Evolutionary conservation across 1,140 invertebrate genomes (phyloP), one percentile per base, ranked within the genome.

Genomic region (Cydia strobilella): DNA sequence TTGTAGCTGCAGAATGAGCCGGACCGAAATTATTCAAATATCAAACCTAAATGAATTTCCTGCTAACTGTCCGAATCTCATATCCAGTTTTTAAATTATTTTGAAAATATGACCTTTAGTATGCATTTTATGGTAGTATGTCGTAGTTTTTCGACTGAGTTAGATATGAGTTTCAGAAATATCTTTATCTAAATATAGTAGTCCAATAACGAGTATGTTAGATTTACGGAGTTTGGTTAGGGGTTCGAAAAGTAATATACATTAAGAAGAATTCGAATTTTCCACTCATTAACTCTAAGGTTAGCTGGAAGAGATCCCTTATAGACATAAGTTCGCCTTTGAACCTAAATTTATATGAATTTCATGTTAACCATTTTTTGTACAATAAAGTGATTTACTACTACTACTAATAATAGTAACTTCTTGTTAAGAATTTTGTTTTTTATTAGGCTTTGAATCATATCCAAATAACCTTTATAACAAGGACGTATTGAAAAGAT

Each of bases 21-120:
- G 75, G 74, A 77, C 80, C 76, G 51, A 81, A 81, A 85, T 85
- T 84, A 85, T 86, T 86, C 82, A 82, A 82, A 85, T 85, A 81
- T 66, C 77, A 78, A 76, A 35, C 65, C 65, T 18, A 35, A 69
- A 10, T 5, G 65, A 69, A 42, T 69, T 2, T 1, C 1, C 20
- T 0, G 20, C 18, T 23, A 59, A 59, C 20, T n/a, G 18, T 59
- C 9, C 54, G 4, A 23, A 12, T 3, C 54, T 23, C 54, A 5
- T 59, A 23, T 23, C 18, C 7, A 59, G 9, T 59, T 59, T 23
- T 59, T 59, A 23, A 23, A 1, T n/a, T 9, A 23, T 20, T 3
- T 23, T 59, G 54, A 12, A 59, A 59, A 59, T 9, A 23, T 12
- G 0, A 59, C 20, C 10, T 23, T 59, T 1, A 18, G 6, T 23